Evolutionary conservation across 1,140 invertebrate species (phyloP).

Genomic region (Drosophila takahashii): DNA sequence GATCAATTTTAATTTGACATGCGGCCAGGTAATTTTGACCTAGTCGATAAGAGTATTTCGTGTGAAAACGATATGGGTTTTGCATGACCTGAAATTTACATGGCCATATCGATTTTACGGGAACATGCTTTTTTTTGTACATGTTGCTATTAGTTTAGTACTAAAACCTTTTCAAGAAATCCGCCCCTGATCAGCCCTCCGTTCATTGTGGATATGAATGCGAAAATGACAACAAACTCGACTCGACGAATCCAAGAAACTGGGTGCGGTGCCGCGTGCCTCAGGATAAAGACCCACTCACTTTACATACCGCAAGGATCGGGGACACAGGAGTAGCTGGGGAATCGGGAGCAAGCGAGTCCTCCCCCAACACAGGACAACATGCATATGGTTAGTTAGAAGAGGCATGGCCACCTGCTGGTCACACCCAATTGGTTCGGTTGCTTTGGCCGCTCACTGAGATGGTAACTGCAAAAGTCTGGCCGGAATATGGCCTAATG

Average conservation of each 20-base stretch:
- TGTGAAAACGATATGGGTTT: too few relatives aligned
- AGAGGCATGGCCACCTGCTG: constrained; percentile 53
- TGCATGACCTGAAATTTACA: too few relatives aligned
- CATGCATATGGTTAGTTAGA: constrained; percentile 75
- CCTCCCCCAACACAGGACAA: constrained; percentile 56
- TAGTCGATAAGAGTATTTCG: too few relatives aligned
- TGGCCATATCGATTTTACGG: too few relatives aligned
- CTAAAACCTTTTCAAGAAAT: background rate
- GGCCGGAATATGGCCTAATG: constrained; percentile 55
- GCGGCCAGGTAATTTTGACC: too few relatives aligned
- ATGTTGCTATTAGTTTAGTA: too few relatives aligned
- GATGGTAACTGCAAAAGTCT: constrained; percentile 17
- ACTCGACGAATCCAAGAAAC: constrained; percentile 46
- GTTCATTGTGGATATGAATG: constrained; percentile 50
- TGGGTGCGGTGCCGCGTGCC: constrained; percentile 68
- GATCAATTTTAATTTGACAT: too few relatives aligned
- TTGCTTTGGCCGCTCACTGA: constrained; percentile 13
- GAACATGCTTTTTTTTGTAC: too few relatives aligned
- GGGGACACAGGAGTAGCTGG: background rate
- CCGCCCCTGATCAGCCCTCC: constrained; percentile 9
- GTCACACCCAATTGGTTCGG: constrained; percentile 63
- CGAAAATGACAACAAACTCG: constrained; percentile 72
- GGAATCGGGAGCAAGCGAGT: background rate
- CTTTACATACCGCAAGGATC: constrained; percentile 56
- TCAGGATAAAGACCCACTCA: constrained; percentile 37